phyloP scores from a whole-genome alignment of 2,113 vertebrate species.

The Trematocara stigmaticum region DNA sequence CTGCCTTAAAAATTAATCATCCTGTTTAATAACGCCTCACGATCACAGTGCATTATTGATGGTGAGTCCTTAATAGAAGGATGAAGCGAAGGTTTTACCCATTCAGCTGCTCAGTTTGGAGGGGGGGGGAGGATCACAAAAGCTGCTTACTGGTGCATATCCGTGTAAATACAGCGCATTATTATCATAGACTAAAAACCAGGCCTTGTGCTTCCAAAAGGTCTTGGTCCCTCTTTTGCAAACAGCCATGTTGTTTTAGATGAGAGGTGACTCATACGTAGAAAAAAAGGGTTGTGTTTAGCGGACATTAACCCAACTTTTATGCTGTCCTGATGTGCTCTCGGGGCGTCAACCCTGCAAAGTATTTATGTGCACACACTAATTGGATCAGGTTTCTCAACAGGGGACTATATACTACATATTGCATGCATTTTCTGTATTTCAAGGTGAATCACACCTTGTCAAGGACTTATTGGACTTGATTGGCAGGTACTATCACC shows the following conservation, averaged over 20 bases:
- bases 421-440: slow-evolving; percentile 35
- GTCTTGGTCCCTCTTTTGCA: background rate
- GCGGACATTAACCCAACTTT: background rate
- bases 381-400: slow-evolving; percentile 34
- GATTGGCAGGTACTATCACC: slow-evolving; percentile 84
- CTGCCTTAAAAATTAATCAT: slow-evolving; percentile 80
- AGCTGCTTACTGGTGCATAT: slow-evolving; percentile 46
- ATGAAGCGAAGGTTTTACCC: slow-evolving; percentile 52
- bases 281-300: background rate
- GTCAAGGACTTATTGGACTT: slow-evolving; percentile 80
- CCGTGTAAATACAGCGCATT: slow-evolving; percentile 33
- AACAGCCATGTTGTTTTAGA: slow-evolving; percentile 4
- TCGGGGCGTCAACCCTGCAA: background rate
- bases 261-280: background rate
- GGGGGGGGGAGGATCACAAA: background rate
- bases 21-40: slow-evolving; percentile 77
- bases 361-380: slow-evolving; percentile 30
- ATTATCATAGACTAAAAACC: slow-evolving; percentile 17
- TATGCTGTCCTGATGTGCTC: slow-evolving; percentile 17
- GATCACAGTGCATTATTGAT: slow-evolving; percentile 81
- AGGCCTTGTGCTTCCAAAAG: background rate
- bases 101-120: slow-evolving; percentile 43
- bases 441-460: slow-evolving; percentile 62
- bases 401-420: background rate
- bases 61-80: slow-evolving; percentile 67